Evolutionary conservation across 2,113 vertebrate genomes (phyloP).

Genomic region (Mesocricetus auratus): DNA sequence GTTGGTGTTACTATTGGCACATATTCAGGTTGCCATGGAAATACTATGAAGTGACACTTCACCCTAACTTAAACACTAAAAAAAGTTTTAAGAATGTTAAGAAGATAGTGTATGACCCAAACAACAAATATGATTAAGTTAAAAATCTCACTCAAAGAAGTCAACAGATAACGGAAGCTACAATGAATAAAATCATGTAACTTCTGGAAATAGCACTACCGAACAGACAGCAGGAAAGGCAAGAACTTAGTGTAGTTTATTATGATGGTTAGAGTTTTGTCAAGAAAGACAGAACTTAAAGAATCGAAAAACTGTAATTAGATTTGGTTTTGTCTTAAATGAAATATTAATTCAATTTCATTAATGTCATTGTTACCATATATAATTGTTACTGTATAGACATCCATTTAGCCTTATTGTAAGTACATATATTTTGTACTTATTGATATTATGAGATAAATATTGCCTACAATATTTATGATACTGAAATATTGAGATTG

Average conservation of each 20-base stretch:
- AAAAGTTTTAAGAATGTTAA: constrained; percentile 18
- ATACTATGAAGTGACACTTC: constrained; percentile 12
- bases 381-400: neutral
- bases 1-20: neutral
- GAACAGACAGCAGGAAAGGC: neutral
- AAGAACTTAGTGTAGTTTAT: neutral
- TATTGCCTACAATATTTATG: neutral
- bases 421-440: neutral
- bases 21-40: constrained; percentile 1
- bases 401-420: neutral
- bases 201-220: neutral
- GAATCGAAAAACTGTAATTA: neutral
- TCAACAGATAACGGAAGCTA: neutral
- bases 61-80: neutral
- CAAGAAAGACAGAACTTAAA: neutral
- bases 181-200: neutral
- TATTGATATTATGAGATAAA: neutral
- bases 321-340: neutral
- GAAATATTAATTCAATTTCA: neutral
- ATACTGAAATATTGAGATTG: neutral
- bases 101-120: neutral
- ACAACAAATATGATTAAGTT: neutral
- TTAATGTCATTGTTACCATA: neutral
- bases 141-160: neutral
- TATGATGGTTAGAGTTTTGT: neutral